phyloP scores from a whole-genome alignment of 2,888 invertebrate genomes.

The Troides oblongomaculatus region DNA sequence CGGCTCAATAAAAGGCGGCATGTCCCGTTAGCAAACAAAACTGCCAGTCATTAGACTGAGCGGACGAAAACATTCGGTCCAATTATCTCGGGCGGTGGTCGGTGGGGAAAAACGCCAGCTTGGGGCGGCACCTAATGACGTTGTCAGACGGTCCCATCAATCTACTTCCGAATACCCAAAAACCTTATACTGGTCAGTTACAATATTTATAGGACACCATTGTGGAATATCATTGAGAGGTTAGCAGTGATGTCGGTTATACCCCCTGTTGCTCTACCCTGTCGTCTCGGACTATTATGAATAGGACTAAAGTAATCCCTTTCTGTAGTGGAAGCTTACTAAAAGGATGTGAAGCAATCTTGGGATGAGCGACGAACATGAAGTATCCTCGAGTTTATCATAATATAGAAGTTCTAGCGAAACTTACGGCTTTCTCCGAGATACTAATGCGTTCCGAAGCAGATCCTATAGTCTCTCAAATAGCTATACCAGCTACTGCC shows the following conservation, averaged over 20 bases:
- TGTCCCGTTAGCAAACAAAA: conserved; percentile 73
- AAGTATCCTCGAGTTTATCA: no score
- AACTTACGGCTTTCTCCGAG: no score
- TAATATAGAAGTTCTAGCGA: no score
- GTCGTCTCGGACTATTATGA: no score
- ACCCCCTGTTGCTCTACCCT: no score
- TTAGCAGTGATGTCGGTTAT: not conserved
- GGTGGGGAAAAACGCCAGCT: conserved; percentile 59
- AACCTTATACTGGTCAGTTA: conserved; percentile 32
- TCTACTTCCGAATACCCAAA: conserved; percentile 57
- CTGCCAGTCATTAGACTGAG: conserved; percentile 73
- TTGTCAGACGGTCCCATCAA: conserved; percentile 71
- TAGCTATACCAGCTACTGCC: no score
- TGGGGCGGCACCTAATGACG: conserved; percentile 69
- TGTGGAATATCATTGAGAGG: conserved; percentile 6
- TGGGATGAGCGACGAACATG: no score
- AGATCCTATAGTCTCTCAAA: no score
- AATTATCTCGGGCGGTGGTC: conserved; percentile 59
- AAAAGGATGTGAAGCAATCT: no score
- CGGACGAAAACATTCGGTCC: conserved; percentile 72
- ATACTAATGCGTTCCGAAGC: no score
- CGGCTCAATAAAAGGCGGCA: conserved; percentile 68
- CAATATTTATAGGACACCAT: conserved; percentile 12
- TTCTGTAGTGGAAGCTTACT: no score
- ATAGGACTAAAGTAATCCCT: no score